phyloP scores from a whole-genome alignment of 2,113 vertebrate genomes.

The Phoxinus phoxinus region DNA sequence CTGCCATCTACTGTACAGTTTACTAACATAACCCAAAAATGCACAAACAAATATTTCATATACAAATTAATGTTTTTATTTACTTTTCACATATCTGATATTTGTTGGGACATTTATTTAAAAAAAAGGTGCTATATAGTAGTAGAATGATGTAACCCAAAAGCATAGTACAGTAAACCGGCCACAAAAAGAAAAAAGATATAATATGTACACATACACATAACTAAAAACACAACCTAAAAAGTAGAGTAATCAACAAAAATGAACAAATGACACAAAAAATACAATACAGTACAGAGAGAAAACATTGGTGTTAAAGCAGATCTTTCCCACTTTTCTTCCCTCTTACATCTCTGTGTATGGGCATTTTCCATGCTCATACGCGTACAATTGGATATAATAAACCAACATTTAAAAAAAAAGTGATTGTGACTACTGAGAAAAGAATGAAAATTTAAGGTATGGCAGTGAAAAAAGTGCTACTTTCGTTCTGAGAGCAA shows the following conservation, averaged over 20 bases:
- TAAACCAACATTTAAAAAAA: slow-evolving; percentile 4
- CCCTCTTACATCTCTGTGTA: slow-evolving; percentile 15
- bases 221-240: slow-evolving; percentile 51
- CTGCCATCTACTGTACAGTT: slow-evolving; percentile 23
- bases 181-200: background rate
- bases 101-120: slow-evolving; percentile 54
- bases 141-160: slow-evolving; percentile 61
- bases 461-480: slow-evolving; percentile 67
- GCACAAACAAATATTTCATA: slow-evolving; percentile 21
- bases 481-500: slow-evolving; percentile 51
- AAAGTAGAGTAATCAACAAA: slow-evolving; percentile 64
- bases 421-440: slow-evolving; percentile 35
- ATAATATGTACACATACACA: slow-evolving; percentile 42
- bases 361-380: background rate
- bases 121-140: slow-evolving; percentile 67
- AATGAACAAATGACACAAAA: slow-evolving; percentile 54
- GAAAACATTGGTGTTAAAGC: slow-evolving; percentile 47
- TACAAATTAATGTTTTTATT: slow-evolving; percentile 65
- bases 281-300: slow-evolving; percentile 45
- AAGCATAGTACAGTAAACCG: slow-evolving; percentile 57
- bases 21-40: background rate
- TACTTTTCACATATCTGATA: slow-evolving; percentile 66
- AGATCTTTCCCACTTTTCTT: slow-evolving; percentile 37
- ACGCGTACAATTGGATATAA: background rate
- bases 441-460: slow-evolving; percentile 56